Percentiles rank a stretch among this genome's conserved stretches.
Conservation (phyloP, 2,888 invertebrate species). For the Phalera bucephala region DNA sequence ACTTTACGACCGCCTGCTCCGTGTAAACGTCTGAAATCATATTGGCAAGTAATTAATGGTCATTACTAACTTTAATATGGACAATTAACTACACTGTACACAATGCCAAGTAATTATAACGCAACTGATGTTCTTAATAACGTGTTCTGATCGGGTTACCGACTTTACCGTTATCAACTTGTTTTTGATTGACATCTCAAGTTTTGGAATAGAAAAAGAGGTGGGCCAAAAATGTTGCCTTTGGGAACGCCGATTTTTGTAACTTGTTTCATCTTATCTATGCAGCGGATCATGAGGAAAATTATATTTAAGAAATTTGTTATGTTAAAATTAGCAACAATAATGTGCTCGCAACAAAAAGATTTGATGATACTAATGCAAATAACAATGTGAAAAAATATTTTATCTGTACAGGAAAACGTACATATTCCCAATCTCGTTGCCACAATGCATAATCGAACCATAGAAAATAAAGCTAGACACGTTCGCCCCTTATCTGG, state of each 20-base stretch:
- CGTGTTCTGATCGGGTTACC: slow-evolving; percentile 34
- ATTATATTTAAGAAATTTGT: slow-evolving; percentile 18
- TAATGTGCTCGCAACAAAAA: slow-evolving; percentile 36
- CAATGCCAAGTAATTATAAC: slow-evolving; percentile 41
- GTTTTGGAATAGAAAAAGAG: slow-evolving; percentile 15
- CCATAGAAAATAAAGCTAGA: slow-evolving; percentile 62
- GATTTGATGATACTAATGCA: slow-evolving; percentile 45
- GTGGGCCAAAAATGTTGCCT: slow-evolving; percentile 22
- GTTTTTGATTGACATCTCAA: slow-evolving; percentile 29
- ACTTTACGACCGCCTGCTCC: slow-evolving; percentile 67
- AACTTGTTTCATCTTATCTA: slow-evolving; percentile 16
- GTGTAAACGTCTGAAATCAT: slow-evolving; percentile 77
- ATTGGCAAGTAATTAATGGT: slow-evolving; percentile 74
- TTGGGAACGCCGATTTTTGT: slow-evolving; percentile 20
- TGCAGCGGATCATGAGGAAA: slow-evolving; percentile 30
- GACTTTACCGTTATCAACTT: slow-evolving; percentile 35
- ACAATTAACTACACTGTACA: slow-evolving; percentile 63
- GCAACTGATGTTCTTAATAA: slow-evolving; percentile 40
- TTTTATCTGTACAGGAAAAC: slow-evolving; percentile 65
- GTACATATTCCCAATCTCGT: slow-evolving; percentile 55
- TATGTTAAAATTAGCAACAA: slow-evolving; percentile 18
- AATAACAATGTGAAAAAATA: slow-evolving; percentile 43
- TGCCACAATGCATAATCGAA: slow-evolving; percentile 61
- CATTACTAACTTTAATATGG: slow-evolving; percentile 58
- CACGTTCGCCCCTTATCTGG: slow-evolving; percentile 59